Conservation (phyloP, 2,797 vertebrate species). For the Sebastes kiyomatsui region DNA sequence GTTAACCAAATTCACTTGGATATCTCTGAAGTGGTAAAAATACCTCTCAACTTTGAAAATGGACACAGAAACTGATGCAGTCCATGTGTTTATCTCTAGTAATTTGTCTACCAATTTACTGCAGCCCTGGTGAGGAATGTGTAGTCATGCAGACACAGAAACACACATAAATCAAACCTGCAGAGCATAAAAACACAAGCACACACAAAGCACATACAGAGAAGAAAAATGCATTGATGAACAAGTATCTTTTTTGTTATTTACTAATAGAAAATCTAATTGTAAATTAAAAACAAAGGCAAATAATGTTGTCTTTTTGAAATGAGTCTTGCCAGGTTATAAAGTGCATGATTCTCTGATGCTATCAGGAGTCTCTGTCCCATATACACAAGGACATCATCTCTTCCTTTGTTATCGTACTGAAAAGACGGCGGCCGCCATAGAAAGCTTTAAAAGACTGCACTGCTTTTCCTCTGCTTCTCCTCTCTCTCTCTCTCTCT, state of each 20-base stretch:
- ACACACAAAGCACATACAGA: not conserved
- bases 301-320: not conserved
- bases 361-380: not conserved
- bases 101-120: not conserved
- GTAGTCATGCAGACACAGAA: not conserved
- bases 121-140: not conserved
- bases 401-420: not conserved
- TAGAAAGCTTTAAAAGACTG: conserved; percentile 11
- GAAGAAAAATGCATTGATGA: not conserved
- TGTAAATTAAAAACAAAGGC: not conserved
- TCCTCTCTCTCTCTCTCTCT: not conserved
- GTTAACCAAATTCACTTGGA: not conserved
- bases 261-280: not conserved
- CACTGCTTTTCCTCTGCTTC: not conserved
- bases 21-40: not conserved
- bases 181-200: not conserved
- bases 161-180: not conserved
- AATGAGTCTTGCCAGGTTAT: not conserved
- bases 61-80: not conserved
- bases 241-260: not conserved
- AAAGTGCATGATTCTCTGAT: not conserved
- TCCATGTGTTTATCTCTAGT: not conserved
- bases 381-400: not conserved
- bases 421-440: not conserved
- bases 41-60: not conserved